A percentile compares a stretch with the other conserved stretches of the same genome.
These are phyloP conservation scores for Trisateles emortualis DNA, from an alignment of 2,888 invertebrate species.

Conservation along the genomic window DNA sequence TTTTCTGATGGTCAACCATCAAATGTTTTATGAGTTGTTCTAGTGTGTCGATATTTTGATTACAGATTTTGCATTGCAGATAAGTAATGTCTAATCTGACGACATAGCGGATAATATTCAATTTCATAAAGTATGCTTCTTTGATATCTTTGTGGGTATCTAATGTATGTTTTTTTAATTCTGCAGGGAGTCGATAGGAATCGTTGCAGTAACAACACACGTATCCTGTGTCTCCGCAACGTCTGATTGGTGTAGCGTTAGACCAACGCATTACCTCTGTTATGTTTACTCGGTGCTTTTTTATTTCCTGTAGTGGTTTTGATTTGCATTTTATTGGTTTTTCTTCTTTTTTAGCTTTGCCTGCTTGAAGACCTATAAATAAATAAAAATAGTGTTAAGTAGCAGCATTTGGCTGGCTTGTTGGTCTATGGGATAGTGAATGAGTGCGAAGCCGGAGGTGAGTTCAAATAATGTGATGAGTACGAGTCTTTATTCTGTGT, in stretches of 20 bases:
- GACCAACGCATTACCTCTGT: constrained; percentile 12
- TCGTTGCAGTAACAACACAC: constrained; percentile 27
- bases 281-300: constrained; percentile 10
- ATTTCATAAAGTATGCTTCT: constrained; percentile 56
- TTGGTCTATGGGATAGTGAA: too few species aligned
- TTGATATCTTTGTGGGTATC: constrained; percentile 35
- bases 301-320: background rate
- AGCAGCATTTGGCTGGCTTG: background rate
- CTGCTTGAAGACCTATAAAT: constrained; percentile 11
- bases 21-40: constrained; percentile 53
- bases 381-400: background rate
- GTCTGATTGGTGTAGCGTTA: constrained; percentile 26
- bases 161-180: constrained; percentile 46
- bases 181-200: constrained; percentile 7
- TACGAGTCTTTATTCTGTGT: too few species aligned
- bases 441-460: too few species aligned
- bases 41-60: constrained; percentile 38
- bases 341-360: background rate
- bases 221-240: constrained; percentile 34
- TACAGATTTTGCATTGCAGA: constrained; percentile 56
- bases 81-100: constrained; percentile 61
- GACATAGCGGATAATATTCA: constrained; percentile 43
- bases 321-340: background rate
- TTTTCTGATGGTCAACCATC: constrained; percentile 46
- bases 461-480: too few species aligned